phyloP scores from a whole-genome alignment of 2,888 invertebrate genomes.

The Leptothorax acervorum region DNA sequence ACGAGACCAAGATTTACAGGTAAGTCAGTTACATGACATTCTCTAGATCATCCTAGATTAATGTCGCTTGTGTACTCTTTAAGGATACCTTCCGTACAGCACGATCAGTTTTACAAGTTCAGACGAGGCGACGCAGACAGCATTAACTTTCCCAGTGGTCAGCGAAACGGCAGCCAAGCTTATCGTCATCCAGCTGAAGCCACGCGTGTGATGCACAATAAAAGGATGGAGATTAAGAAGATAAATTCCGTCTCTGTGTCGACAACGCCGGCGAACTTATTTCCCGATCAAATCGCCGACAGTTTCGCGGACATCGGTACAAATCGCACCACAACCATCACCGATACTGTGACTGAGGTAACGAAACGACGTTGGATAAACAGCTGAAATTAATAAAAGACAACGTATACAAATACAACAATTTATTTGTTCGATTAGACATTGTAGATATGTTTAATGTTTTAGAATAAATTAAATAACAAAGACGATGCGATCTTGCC shows the following conservation, averaged over 20 bases:
- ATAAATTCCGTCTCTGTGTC: slow-evolving; percentile 6
- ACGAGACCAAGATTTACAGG: slow-evolving; percentile 80
- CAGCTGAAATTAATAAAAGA: background rate
- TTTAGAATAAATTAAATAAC: slow-evolving; percentile 42
- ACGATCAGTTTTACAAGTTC: slow-evolving; percentile 61
- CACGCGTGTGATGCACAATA: background rate
- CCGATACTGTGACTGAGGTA: slow-evolving; percentile 6
- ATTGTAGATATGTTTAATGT: slow-evolving; percentile 14
- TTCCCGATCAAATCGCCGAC: slow-evolving; percentile 18
- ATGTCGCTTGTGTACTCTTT: background rate
- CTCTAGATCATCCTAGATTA: background rate
- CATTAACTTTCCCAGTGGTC: background rate
- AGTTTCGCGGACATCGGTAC: background rate
- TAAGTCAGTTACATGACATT: slow-evolving; percentile 1
- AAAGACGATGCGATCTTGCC: background rate
- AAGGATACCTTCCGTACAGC: slow-evolving; percentile 64
- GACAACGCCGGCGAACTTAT: background rate
- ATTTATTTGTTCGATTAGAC: background rate
- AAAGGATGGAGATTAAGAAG: background rate
- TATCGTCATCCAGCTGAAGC: background rate
- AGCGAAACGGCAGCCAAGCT: slow-evolving; percentile 12
- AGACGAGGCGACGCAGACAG: slow-evolving; percentile 7
- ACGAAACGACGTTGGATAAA: background rate
- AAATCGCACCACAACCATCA: background rate
- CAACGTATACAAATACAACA: slow-evolving; percentile 7